Conservation (phyloP, 2,113 vertebrate genomes). For the Oncorhynchus mykiss region DNA sequence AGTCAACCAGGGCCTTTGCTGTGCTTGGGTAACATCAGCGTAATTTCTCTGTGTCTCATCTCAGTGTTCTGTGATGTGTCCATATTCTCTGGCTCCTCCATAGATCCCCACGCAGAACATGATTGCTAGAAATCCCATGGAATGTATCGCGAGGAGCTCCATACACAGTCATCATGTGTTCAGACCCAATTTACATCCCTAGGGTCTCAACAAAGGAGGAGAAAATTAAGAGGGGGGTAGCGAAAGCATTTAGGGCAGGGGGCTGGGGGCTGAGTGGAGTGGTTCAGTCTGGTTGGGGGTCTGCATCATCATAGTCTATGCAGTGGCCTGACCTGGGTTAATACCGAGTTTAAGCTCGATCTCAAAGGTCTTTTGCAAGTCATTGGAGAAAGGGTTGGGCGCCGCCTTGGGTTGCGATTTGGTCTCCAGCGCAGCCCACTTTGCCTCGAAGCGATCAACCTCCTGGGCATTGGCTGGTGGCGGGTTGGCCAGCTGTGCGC, state of each 20-base stretch:
- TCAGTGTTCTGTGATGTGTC: conserved; percentile 5
- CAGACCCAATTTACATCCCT: background rate
- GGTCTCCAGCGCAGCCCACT: conserved; percentile 88
- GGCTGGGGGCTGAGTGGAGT: background rate
- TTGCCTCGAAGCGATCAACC: conserved; percentile 86
- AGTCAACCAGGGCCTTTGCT: conserved; percentile 40
- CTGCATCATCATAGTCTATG: conserved; percentile 7
- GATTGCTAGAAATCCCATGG: too few species aligned
- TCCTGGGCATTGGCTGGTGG: conserved; percentile 63
- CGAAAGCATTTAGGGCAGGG: background rate
- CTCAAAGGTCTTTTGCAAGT: conserved; percentile 91
- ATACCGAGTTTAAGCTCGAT: conserved; percentile 82
- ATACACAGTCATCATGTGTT: background rate
- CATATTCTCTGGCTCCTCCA: conserved; percentile 4
- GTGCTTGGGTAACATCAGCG: conserved; percentile 41
- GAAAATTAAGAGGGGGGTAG: conserved; percentile 3
- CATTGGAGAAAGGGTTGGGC: conserved; percentile 86
- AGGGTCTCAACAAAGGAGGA: conserved; percentile 19
- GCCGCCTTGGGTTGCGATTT: conserved; percentile 73
- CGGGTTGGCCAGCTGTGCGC: conserved; percentile 61
- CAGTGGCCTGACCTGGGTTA: background rate
- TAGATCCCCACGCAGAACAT: too few species aligned
- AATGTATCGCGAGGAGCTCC: too few species aligned
- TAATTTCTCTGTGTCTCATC: conserved; percentile 25
- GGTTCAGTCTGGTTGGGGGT: background rate